phyloP scores from a whole-genome alignment of 2,888 invertebrate species.

The Pyrgus malvae region DNA sequence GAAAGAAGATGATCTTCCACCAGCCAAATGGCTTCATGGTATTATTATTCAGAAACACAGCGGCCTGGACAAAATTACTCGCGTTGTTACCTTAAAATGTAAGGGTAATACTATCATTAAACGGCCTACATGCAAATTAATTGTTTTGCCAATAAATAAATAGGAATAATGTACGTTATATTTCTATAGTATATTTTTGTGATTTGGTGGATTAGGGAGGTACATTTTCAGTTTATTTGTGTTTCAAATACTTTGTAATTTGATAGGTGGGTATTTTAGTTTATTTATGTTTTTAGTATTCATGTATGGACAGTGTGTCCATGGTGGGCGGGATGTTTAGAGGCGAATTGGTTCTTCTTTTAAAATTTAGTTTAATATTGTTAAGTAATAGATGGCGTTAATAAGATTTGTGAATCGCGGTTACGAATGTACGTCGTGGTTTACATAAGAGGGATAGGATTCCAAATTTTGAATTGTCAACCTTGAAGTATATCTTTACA shows the following conservation, averaged over 20 bases:
- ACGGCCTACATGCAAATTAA: not conserved
- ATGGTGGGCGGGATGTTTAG: constrained; percentile 12
- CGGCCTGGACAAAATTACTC: constrained; percentile 1
- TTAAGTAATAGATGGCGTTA: too few relatives aligned
- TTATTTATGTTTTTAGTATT: too few relatives aligned
- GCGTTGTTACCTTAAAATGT: not conserved
- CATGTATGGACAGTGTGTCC: constrained; percentile 9
- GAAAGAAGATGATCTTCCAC: constrained; percentile 6
- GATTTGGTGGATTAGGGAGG: not conserved
- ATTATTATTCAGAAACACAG: not conserved
- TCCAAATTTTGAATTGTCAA: too few relatives aligned
- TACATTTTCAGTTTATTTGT: not conserved
- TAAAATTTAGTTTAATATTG: too few relatives aligned
- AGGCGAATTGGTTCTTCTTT: not conserved
- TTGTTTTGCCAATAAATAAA: not conserved
- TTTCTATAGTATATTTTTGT: not conserved
- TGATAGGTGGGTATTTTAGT: too few relatives aligned
- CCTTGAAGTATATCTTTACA: too few relatives aligned
- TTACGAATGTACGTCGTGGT: too few relatives aligned
- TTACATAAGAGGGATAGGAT: too few relatives aligned
- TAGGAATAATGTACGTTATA: not conserved
- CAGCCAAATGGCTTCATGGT: constrained; percentile 7
- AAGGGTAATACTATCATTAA: not conserved
- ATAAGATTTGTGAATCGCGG: too few relatives aligned
- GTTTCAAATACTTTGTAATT: not conserved